Conservation (phyloP, 2,888 invertebrate genomes). For the Leptopilina drosophilae region DNA sequence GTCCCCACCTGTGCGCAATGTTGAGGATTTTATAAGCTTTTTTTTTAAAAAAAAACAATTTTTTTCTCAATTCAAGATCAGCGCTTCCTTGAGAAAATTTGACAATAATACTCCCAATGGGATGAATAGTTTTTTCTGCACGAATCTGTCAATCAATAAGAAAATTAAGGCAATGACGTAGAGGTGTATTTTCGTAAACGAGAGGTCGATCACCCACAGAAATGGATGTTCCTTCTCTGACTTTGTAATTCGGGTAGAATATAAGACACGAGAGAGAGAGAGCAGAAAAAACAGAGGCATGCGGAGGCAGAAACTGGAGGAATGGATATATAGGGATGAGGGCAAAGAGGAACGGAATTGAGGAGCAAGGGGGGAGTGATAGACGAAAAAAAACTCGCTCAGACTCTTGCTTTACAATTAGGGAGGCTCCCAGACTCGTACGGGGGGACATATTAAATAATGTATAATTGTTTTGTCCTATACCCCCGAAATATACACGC, state of each 20-base stretch:
- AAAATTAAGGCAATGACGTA: conserved; percentile 39
- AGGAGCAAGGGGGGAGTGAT: conserved; percentile 39
- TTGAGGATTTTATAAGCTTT: too few relatives aligned
- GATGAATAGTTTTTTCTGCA: background rate
- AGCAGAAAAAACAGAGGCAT: conserved; percentile 48
- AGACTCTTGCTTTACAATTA: conserved; percentile 50
- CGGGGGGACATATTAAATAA: conserved; percentile 50
- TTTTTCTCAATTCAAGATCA: background rate
- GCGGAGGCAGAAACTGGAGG: conserved; percentile 43
- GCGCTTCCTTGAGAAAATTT: conserved; percentile 26
- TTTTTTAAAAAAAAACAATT: too few relatives aligned
- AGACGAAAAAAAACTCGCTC: conserved; percentile 45
- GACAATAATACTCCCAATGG: background rate
- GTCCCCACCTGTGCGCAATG: too few relatives aligned
- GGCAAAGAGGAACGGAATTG: conserved; percentile 23
- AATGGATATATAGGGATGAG: background rate
- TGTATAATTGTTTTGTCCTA: conserved; percentile 52
- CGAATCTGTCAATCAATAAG: conserved; percentile 9
- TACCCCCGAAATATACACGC: conserved; percentile 32
- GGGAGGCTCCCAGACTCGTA: conserved; percentile 40
- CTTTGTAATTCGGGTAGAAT: conserved; percentile 45
- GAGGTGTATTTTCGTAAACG: conserved; percentile 4
- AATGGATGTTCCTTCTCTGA: conserved; percentile 24
- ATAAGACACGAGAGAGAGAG: conserved; percentile 37
- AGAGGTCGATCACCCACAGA: conserved; percentile 43